Evolutionary conservation across 2,797 vertebrate genomes (phyloP), one percentile per base, ranked within the genome.

Genomic region (Oryzias sinensis): DNA sequence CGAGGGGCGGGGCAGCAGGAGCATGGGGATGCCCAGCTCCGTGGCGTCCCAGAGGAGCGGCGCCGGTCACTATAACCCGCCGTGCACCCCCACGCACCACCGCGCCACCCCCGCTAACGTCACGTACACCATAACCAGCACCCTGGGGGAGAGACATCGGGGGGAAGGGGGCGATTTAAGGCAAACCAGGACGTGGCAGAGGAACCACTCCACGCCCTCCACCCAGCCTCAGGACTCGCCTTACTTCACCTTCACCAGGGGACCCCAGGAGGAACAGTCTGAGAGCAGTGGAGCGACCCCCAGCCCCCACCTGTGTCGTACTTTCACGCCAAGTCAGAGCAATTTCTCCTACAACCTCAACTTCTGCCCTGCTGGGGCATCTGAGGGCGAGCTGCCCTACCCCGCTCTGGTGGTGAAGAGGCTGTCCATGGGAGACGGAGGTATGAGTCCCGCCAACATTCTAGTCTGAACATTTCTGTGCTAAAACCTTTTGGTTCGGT

Each of bases 381-480:
- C 80, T 6, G 86, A 90, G 9, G 53, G 51, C 14, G 91, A 92
- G 53, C 79, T 75, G 11, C 27, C 65, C 37, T 89, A 87, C 65
- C 87, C 77, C 0, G 79, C 92, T 41, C 85, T 92, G 33, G 79
- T 92, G 40, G 87, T 90, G 22, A 94, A 92, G 73, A 89, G 76
- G 1, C 76, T 92, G 24, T 87, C 92, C 15, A 65, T 87, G 55
- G 91, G 80, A 54, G 93, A 93, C 0, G 88, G 81, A 82, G 89
- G 83, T 84, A 80, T 24, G 70, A n/a, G 14, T 18, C 43, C 1
- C 6, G 43, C 29, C 7, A 45, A 45, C 16, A 6, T 18, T 18
- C 18, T 18, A 18, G 18, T 18, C 2, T 22, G 20, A 22, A 22
- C 20, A 22, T 22, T 22, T 22, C 20, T 22, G 20, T 22, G 1